Evolutionary conservation across 64 coral and sea anemone genomes (phyloP).

Genomic region (Platygyra sinensis): DNA sequence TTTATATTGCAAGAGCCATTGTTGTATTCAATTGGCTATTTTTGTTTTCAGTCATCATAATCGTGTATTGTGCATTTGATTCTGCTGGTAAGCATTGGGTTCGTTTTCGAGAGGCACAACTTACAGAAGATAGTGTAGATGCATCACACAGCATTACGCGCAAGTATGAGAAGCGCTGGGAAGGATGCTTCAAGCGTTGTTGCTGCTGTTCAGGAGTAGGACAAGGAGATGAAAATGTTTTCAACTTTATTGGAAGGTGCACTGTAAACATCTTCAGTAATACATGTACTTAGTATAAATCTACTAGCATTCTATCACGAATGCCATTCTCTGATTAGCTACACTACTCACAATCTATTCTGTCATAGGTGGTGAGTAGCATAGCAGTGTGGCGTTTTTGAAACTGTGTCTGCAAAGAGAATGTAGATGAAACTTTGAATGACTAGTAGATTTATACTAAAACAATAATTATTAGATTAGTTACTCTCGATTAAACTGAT

Average conservation of each 20-base stretch:
- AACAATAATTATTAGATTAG: too few species aligned
- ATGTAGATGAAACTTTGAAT: too few species aligned
- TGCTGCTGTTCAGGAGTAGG: slow-evolving; percentile 79
- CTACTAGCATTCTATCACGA: too few species aligned
- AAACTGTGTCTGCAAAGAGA: too few species aligned
- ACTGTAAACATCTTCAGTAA: too few species aligned
- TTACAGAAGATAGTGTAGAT: slow-evolving; percentile 49
- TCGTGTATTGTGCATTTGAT: slow-evolving; percentile 92
- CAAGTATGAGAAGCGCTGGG: slow-evolving; percentile 85
- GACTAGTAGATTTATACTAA: too few species aligned
- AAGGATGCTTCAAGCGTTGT: slow-evolving; percentile 75
- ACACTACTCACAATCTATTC: too few species aligned
- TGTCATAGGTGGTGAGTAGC: too few species aligned
- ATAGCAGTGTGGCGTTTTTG: too few species aligned
- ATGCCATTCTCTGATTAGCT: too few species aligned
- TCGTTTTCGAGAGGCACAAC: slow-evolving; percentile 60
- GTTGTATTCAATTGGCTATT: slow-evolving; percentile 98
- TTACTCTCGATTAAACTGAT: too few species aligned
- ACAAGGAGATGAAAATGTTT: slow-evolving; percentile 93
- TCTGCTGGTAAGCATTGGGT: slow-evolving; percentile 92
- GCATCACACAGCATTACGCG: slow-evolving; percentile 62
- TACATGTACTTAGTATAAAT: too few species aligned
- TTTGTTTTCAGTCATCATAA: slow-evolving; percentile 76
- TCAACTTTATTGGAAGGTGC: slow-evolving; percentile 95
- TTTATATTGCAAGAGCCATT: slow-evolving; percentile 81